Evolutionary conservation across 2,888 invertebrate species (phyloP).

Genomic region (Leptarthrus brevirostris): DNA sequence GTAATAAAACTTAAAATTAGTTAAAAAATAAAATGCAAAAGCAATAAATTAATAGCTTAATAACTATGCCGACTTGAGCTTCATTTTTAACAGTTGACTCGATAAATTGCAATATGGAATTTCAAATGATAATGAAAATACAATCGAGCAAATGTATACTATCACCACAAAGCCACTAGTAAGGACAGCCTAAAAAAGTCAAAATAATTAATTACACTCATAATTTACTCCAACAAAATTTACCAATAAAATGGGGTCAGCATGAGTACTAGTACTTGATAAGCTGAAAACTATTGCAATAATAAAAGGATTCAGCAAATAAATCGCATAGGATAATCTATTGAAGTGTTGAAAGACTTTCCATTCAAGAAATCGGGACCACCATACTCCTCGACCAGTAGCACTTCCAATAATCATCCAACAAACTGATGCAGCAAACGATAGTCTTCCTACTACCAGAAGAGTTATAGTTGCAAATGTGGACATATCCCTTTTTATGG

Average conservation of each 20-base stretch:
- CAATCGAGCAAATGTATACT: conserved; percentile 62
- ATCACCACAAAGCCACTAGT: conserved; percentile 63
- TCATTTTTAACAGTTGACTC: conserved; percentile 53
- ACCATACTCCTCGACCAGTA: conserved; percentile 68
- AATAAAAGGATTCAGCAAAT: conserved; percentile 71
- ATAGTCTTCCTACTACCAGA: conserved; percentile 68
- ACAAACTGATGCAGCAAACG: conserved; percentile 70
- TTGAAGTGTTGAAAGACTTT: conserved; percentile 68
- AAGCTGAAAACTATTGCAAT: conserved; percentile 68
- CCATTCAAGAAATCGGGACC: conserved; percentile 64
- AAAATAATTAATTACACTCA: conserved; percentile 20
- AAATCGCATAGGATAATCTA: conserved; percentile 71
- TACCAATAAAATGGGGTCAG: conserved; percentile 66
- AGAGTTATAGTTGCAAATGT: conserved; percentile 68
- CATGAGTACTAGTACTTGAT: conserved; percentile 63
- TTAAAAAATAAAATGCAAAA: conserved; percentile 1
- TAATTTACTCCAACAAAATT: conserved; percentile 50
- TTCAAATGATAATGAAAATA: conserved; percentile 64
- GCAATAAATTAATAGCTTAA: conserved; percentile 18
- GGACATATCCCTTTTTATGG: conserved; percentile 66
- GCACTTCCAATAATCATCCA: conserved; percentile 72
- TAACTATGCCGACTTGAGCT: conserved; percentile 45
- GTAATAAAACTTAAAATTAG: conserved; percentile 1
- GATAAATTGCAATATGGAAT: conserved; percentile 65
- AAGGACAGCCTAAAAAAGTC: conserved; percentile 60